phyloP scores from a whole-genome alignment of 2,797 vertebrate species.

The Xiphophorus birchmanni region DNA sequence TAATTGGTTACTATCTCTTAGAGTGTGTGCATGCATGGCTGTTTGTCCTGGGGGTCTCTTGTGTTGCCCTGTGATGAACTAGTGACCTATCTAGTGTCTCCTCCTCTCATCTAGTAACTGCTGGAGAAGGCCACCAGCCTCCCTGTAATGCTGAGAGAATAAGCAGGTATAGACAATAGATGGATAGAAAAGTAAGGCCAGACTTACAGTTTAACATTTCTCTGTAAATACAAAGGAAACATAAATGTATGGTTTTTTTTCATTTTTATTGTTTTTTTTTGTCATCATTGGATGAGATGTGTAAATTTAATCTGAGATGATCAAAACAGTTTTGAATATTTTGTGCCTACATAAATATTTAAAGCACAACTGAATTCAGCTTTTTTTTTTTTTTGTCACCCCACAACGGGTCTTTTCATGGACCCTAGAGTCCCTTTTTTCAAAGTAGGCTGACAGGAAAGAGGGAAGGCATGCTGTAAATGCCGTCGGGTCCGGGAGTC shows the following conservation, averaged over 20 bases:
- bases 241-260: neutral
- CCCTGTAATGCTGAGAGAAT: neutral
- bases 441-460: no score
- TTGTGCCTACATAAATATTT: neutral
- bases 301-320: neutral
- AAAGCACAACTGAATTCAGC: neutral
- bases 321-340: neutral
- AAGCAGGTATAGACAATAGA: neutral
- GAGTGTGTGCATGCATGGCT: neutral
- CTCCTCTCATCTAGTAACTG: neutral
- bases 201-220: neutral
- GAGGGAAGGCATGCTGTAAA: no score
- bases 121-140: no score
- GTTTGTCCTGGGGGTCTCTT: neutral
- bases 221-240: neutral
- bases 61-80: neutral
- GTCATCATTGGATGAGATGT: neutral
- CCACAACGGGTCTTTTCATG: no score
- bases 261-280: neutral
- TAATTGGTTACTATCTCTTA: neutral
- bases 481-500: no score
- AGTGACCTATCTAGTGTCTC: neutral
- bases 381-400: neutral
- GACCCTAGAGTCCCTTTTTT: no score
- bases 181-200: neutral